These are phyloP conservation scores for Yasuhikotakia modesta DNA, from an alignment of 2,797 vertebrate genomes.

Conservation along the genomic window DNA sequence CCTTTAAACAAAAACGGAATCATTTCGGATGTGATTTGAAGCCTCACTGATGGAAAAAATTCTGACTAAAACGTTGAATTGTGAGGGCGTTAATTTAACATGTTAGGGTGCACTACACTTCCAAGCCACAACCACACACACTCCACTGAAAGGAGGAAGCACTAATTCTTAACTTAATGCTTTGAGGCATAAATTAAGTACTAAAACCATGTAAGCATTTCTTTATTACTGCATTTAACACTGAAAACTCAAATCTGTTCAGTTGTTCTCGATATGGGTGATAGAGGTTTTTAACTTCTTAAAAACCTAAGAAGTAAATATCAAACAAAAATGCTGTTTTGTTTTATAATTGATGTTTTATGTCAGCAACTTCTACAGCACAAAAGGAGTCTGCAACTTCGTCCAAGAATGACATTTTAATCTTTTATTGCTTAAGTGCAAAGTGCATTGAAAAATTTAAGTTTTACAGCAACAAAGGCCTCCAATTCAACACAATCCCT, in stretches of 20 bases:
- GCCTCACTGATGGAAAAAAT: no score
- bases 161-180: background rate
- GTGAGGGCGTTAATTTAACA: background rate
- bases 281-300: background rate
- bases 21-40: no score
- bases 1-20: no score
- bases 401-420: constrained; percentile 67
- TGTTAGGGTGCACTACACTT: background rate
- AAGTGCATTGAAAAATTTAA: constrained; percentile 72
- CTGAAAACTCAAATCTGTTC: no score
- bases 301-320: constrained; percentile 2
- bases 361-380: constrained; percentile 58
- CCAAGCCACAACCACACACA: background rate
- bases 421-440: constrained; percentile 67
- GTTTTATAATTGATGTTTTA: constrained; percentile 66
- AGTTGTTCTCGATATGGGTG: no score
- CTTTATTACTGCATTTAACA: no score
- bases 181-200: background rate
- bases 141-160: background rate
- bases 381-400: constrained; percentile 65
- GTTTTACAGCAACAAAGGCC: background rate
- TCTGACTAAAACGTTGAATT: no score
- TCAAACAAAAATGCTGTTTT: constrained; percentile 19
- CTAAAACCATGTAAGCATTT: no score
- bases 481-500: background rate